phyloP scores from a whole-genome alignment of 2,888 invertebrate genomes.

The Pycnomerus fuliginosus region DNA sequence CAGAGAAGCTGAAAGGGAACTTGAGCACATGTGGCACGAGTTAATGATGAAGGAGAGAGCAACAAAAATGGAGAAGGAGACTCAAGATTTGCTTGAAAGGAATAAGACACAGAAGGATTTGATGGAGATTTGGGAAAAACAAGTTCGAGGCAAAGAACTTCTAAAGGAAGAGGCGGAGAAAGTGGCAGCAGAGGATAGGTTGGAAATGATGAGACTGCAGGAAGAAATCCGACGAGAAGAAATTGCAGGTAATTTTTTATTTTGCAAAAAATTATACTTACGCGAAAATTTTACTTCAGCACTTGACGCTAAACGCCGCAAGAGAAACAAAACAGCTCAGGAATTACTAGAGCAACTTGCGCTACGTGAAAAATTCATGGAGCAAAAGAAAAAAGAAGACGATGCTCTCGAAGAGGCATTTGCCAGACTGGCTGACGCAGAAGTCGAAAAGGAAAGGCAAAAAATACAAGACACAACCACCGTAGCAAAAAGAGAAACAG shows the following conservation, averaged over 20 bases:
- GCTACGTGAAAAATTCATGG: slow-evolving; percentile 38
- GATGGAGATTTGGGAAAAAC: slow-evolving; percentile 43
- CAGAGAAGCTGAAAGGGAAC: slow-evolving; percentile 57
- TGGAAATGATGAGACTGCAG: slow-evolving; percentile 39
- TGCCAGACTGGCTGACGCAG: slow-evolving; percentile 38
- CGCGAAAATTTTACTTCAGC: too few relatives aligned
- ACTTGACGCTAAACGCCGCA: slow-evolving; percentile 32
- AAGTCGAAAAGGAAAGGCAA: slow-evolving; percentile 42
- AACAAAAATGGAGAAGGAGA: slow-evolving; percentile 58
- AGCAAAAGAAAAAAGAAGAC: slow-evolving; percentile 43
- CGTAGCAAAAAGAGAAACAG: slow-evolving; percentile 40
- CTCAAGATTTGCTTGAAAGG: slow-evolving; percentile 54
- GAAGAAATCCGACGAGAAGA: slow-evolving; percentile 42
- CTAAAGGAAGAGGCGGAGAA: slow-evolving; percentile 39
- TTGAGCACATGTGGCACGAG: slow-evolving; percentile 63
- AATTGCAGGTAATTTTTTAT: too few relatives aligned
- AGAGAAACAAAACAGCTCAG: slow-evolving; percentile 36
- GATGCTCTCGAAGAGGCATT: slow-evolving; percentile 43
- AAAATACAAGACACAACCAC: slow-evolving; percentile 31
- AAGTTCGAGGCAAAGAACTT: slow-evolving; percentile 46
- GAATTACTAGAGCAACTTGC: slow-evolving; percentile 46
- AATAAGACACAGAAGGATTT: slow-evolving; percentile 50
- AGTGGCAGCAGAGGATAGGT: slow-evolving; percentile 38
- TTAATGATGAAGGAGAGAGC: slow-evolving; percentile 60
- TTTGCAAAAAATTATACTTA: too few relatives aligned